phyloP scores from a whole-genome alignment of 2,113 vertebrate genomes.

The Caranx ignobilis region DNA sequence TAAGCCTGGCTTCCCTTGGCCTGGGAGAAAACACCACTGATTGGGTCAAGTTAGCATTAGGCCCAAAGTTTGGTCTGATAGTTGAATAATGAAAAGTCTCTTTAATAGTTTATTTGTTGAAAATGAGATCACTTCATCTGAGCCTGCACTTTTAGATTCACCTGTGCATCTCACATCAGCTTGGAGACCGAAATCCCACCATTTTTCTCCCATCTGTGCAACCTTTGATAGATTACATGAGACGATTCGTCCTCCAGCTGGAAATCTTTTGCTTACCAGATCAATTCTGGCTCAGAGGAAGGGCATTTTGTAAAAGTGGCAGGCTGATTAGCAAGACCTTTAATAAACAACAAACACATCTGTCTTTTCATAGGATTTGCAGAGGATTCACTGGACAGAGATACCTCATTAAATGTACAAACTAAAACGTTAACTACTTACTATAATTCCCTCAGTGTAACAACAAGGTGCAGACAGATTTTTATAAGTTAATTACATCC shows the following conservation, averaged over 20 bases:
- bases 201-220: not conserved
- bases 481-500: constrained; percentile 8
- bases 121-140: not conserved
- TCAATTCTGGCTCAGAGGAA: constrained; percentile 32
- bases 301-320: constrained; percentile 7
- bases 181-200: not conserved
- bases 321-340: constrained; percentile 31
- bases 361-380: constrained; percentile 5
- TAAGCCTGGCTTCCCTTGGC: too few species aligned
- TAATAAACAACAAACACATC: constrained; percentile 17
- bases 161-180: not conserved
- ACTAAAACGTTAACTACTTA: not conserved
- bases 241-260: constrained; percentile 6
- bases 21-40: too few species aligned
- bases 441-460: not conserved
- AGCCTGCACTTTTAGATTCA: not conserved
- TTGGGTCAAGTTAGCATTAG: not conserved
- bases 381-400: not conserved
- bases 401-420: constrained; percentile 16
- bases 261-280: constrained; percentile 6
- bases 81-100: not conserved
- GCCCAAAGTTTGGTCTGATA: too few species aligned
- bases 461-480: constrained; percentile 9
- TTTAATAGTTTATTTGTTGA: not conserved
- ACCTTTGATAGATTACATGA: constrained; percentile 27